Base-by-base conservation (phyloP, 2,113 vertebrate genomes). In the Murina feae region DNA sequence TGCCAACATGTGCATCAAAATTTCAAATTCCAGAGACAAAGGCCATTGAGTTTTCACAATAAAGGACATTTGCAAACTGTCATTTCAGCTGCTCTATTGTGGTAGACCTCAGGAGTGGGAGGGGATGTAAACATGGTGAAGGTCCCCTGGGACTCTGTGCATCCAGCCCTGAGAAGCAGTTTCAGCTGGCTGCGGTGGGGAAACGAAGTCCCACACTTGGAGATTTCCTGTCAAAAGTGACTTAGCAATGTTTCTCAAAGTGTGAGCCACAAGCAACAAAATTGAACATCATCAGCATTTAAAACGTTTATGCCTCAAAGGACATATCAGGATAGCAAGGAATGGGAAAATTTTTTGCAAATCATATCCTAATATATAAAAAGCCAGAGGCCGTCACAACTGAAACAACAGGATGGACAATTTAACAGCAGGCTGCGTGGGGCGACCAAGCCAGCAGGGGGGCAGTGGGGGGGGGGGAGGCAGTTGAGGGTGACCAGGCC, bases 51-150 rank as follows among this genome's bases (percentile, higher is more conserved):
- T 96, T 95, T 95, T 96, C 75, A 96, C 75, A 96, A 96, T 96
- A 96, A 97, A 96, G 97, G 81, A 93, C 90, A 92, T 96, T 95
- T 96, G 93, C 96, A 96, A 97, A 95, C 89, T 97, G 97, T 97
- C 90, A 58, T 95, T 93, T 97, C 96, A 96, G 94, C 96, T 95
- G 95, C 65, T 94, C 88, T 94, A 83, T 88, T 96, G 95, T 96
- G 93, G 93, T 88, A 89, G 84, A 87, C 87, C 83, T 95, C 89
- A 21, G 91, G 55, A 91, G 88, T 85, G 81, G 89, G 86, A 93
- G 65, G 75, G 80, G 78, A 13, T 49, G 44, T 72, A 66, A 95
- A 82, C 84, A 51, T 18, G 20, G 28, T 0, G 9, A 89, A 86
- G 21, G 49, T 21, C 28, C 71, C 78, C 37, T 7, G 32, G 44